A percentile compares a stretch with the other conserved stretches of the same genome.
These are phyloP conservation scores for Pseudolycoriella hygida DNA, from an alignment of 2,888 invertebrate genomes.

Conservation along the genomic window DNA sequence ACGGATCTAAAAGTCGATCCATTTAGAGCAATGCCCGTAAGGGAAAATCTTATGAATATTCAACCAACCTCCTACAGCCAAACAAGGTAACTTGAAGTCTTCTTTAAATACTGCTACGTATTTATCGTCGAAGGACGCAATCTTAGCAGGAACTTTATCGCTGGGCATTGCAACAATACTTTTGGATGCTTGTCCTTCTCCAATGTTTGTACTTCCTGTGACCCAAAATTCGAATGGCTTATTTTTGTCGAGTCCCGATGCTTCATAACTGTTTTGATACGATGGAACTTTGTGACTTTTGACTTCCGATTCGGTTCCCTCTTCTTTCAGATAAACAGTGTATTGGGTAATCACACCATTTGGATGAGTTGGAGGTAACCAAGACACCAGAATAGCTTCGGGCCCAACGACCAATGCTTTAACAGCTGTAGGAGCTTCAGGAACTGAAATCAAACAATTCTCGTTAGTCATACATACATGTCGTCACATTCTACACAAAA, in stretches of 20 bases:
- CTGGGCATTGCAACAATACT: slow-evolving; percentile 73
- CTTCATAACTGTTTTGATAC: slow-evolving; percentile 74
- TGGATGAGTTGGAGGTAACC: slow-evolving; percentile 83
- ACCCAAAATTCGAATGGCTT: slow-evolving; percentile 88
- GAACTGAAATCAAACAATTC: no score
- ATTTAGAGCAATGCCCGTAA: no score
- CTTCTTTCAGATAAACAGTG: slow-evolving; percentile 74
- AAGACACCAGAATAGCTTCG: slow-evolving; percentile 81
- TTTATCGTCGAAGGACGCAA: slow-evolving; percentile 88
- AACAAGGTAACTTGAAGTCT: slow-evolving; percentile 78
- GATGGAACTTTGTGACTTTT: slow-evolving; percentile 63
- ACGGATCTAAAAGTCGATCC: no score
- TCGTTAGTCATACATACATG: no score
- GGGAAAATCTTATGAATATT: no score
- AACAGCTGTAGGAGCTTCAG: slow-evolving; percentile 82
- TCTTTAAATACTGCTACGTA: slow-evolving; percentile 84
- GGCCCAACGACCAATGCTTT: slow-evolving; percentile 85
- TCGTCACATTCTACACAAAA: slow-evolving; percentile 3
- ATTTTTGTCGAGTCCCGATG: slow-evolving; percentile 62
- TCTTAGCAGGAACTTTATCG: slow-evolving; percentile 67
- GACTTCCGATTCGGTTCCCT: slow-evolving; percentile 41
- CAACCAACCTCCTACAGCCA: slow-evolving; percentile 56
- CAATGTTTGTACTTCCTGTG: slow-evolving; percentile 83
- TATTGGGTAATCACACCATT: slow-evolving; percentile 89
- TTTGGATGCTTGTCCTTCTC: slow-evolving; percentile 82